These are phyloP conservation scores for Brachypterus glaber DNA, from an alignment of 2,888 invertebrate genomes.

Conservation along the genomic window DNA sequence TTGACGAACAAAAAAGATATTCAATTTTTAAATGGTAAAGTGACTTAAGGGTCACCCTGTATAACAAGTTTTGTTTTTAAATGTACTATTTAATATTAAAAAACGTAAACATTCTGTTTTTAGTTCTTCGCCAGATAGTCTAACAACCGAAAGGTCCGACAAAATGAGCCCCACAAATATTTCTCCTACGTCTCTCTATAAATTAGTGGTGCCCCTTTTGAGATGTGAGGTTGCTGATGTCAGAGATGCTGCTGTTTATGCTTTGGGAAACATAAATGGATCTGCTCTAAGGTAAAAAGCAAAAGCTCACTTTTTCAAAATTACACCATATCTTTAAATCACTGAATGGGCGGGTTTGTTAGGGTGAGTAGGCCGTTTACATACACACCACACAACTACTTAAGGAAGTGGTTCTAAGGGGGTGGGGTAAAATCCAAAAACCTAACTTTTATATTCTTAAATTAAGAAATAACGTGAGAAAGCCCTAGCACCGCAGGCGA, in stretches of 20 bases:
- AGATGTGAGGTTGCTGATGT: constrained; percentile 91
- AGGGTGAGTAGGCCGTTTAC: too few relatives aligned
- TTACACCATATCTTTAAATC: too few relatives aligned
- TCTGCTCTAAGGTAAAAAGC: constrained; percentile 78
- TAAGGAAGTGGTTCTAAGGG: too few relatives aligned
- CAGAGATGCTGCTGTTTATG: constrained; percentile 86
- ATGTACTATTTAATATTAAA: constrained; percentile 1
- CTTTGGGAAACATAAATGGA: constrained; percentile 91
- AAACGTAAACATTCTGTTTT: constrained; percentile 30
- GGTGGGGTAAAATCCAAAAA: too few relatives aligned
- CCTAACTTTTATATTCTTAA: too few relatives aligned
- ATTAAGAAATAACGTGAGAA: too few relatives aligned
- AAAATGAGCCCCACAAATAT: constrained; percentile 53
- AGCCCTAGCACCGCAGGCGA: too few relatives aligned
- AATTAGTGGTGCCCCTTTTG: constrained; percentile 83
- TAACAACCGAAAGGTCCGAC: constrained; percentile 73
- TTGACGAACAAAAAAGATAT: too few relatives aligned
- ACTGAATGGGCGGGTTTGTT: too few relatives aligned
- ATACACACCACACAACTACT: too few relatives aligned
- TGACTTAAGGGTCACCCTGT: neutral
- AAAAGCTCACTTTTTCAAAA: too few relatives aligned
- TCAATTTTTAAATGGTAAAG: too few relatives aligned
- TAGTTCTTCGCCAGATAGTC: constrained; percentile 86
- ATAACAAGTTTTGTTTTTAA: neutral
- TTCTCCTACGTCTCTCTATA: constrained; percentile 81